phyloP scores from a whole-genome alignment of 2,113 vertebrate species.

The Pogona vitticeps region DNA sequence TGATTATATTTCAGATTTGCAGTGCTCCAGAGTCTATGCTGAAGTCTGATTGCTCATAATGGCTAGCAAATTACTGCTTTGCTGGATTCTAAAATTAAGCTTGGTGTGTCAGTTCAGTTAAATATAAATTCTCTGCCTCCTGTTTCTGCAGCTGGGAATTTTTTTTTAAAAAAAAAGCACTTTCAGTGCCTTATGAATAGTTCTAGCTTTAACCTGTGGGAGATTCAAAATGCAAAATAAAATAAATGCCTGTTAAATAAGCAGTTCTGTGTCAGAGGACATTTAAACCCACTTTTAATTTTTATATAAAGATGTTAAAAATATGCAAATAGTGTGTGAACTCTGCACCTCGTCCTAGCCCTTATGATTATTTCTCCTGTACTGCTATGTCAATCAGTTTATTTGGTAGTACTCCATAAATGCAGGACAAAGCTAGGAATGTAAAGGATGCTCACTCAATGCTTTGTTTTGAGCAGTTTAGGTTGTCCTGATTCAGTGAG shows the following conservation, averaged over 20 bases:
- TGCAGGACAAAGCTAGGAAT: no score
- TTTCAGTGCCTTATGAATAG: background rate
- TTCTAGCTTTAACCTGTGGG: background rate
- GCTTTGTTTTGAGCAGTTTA: no score
- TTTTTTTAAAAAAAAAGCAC: background rate
- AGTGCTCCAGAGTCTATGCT: background rate
- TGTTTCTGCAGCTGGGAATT: conserved; percentile 19
- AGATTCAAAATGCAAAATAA: background rate
- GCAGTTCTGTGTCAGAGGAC: background rate
- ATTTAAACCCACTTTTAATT: no score
- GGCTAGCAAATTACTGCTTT: conserved; percentile 35
- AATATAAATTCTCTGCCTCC: conserved; percentile 20
- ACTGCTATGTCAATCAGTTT: background rate
- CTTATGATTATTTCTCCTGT: background rate
- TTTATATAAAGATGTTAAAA: background rate
- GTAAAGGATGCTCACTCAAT: no score
- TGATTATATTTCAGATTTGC: conserved; percentile 17
- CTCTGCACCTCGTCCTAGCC: background rate
- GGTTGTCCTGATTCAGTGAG: no score
- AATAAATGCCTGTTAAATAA: background rate
- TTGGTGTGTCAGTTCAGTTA: conserved; percentile 14
- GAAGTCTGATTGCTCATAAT: conserved; percentile 32
- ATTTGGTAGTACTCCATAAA: background rate
- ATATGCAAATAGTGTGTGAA: background rate
- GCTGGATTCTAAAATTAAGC: conserved; percentile 21